phyloP scores from a whole-genome alignment of 2,113 vertebrate genomes.

The Dicentrarchus labrax region DNA sequence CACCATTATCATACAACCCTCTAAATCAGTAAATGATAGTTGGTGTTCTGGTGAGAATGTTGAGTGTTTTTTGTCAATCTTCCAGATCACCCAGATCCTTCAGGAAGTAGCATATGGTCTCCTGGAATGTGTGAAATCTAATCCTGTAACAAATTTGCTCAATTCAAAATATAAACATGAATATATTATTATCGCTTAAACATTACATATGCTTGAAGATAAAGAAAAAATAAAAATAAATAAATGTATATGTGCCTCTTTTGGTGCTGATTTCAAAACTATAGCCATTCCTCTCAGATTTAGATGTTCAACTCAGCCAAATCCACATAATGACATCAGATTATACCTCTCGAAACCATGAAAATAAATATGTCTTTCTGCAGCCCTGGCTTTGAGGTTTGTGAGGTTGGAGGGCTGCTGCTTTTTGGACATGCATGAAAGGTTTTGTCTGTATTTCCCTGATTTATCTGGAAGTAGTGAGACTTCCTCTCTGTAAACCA shows the following conservation, averaged over 20 bases:
- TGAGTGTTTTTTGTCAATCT: constrained; percentile 34
- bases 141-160: constrained; percentile 22
- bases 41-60: constrained; percentile 35
- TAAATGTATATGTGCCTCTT: constrained; percentile 13
- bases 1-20: constrained; percentile 11
- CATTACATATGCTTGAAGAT: constrained; percentile 7
- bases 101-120: not conserved
- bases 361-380: constrained; percentile 78
- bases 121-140: constrained; percentile 31
- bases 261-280: constrained; percentile 55
- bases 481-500: constrained; percentile 68
- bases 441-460: constrained; percentile 62
- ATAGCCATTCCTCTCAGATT: constrained; percentile 33
- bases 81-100: constrained; percentile 28
- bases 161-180: constrained; percentile 33
- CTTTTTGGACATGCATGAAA: constrained; percentile 71
- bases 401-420: constrained; percentile 55
- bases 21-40: constrained; percentile 19
- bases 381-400: constrained; percentile 71
- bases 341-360: constrained; percentile 74
- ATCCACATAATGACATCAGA: constrained; percentile 76
- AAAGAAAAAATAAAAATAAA: not conserved
- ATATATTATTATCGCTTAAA: constrained; percentile 41
- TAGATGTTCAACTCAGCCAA: constrained; percentile 60
- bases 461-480: constrained; percentile 70